These are phyloP conservation scores for Oikopleura dioica DNA, from an alignment of 23 tunicate genomes.

Conservation along the genomic window DNA sequence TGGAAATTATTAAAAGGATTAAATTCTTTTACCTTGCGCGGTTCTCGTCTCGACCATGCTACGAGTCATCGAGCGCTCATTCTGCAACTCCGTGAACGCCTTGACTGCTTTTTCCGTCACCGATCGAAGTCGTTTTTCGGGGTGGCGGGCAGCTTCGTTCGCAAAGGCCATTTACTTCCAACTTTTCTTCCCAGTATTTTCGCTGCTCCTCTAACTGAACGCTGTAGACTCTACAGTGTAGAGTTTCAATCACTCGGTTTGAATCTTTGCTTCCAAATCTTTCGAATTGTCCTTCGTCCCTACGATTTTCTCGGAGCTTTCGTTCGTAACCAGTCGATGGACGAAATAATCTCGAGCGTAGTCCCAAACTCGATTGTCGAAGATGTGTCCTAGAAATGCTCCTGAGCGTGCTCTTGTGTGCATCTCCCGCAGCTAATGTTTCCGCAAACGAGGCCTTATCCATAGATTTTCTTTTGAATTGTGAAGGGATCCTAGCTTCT, in stretches of 20 bases:
- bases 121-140: background rate
- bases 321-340: constrained; percentile 76
- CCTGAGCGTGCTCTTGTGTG: constrained; percentile 70
- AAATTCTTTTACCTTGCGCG: constrained; percentile 18
- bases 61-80: background rate
- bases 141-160: constrained; percentile 18
- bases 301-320: constrained; percentile 64
- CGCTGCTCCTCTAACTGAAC: constrained; percentile 75
- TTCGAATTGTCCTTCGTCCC: constrained; percentile 27
- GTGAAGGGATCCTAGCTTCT: too few relatives aligned
- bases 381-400: constrained; percentile 57
- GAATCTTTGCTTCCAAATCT: background rate
- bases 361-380: constrained; percentile 93
- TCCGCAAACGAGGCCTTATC: constrained; percentile 83
- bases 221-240: too few relatives aligned
- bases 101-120: background rate
- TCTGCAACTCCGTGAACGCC: background rate
- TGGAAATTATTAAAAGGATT: too few relatives aligned
- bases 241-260: constrained; percentile 63
- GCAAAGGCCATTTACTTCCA: constrained; percentile 22
- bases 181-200: constrained; percentile 77
- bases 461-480: constrained; percentile 84
- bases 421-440: constrained; percentile 88
- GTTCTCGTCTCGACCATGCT: constrained; percentile 17
- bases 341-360: constrained; percentile 98